Evolutionary conservation across 2,113 vertebrate genomes (phyloP), one percentile per base, ranked within the genome.

Genomic region (Turnix velox): DNA sequence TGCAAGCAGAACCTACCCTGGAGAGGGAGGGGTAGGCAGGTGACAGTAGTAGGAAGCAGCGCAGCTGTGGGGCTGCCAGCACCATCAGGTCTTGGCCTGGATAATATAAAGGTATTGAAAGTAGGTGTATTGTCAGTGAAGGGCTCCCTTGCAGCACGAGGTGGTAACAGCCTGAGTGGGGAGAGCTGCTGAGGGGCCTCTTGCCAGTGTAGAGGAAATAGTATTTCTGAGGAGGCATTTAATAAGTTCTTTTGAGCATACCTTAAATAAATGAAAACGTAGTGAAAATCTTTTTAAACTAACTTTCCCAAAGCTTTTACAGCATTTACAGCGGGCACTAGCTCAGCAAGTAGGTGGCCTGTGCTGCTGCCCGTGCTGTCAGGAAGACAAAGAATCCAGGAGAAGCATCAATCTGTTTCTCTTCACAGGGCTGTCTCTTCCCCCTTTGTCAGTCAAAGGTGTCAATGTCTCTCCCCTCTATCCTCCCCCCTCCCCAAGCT

Each of bases 321-420:
- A n/a, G n/a, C n/a, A n/a, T n/a, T n/a, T n/a, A n/a, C 93, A 74
- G 20, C 77, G 90, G 95, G 92, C 95, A 5, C 79, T 96, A 92
- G 81, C 35, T 23, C 68, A 94, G 96, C 96, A 95, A 96, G 94
- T 91, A 93, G 95, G 89, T 97, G 96, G 94, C 93, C 48, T 79
- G 94, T 95, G 95, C 94, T 96, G 82, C 67, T 95, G 96, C 95
- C 96, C 96, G 88, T 96, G 74, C 18, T 97, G 97, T 97, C 97
- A 97, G 73, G 77, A 96, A 96, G 97, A 97, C 95, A 97, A 97
- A 97, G 95, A 96, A 93, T 88, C 95, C 59, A 94, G 94, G 91
- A 94, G 95, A 97, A 96, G 95, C 97, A 95, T 97, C 97, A 98
- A 97, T 98, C 98, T 98, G 97, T 97, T 97, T 94, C 97, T 97